These are phyloP conservation scores for Patella vulgata DNA, from an alignment of 1,140 invertebrate genomes.

Conservation along the genomic window DNA sequence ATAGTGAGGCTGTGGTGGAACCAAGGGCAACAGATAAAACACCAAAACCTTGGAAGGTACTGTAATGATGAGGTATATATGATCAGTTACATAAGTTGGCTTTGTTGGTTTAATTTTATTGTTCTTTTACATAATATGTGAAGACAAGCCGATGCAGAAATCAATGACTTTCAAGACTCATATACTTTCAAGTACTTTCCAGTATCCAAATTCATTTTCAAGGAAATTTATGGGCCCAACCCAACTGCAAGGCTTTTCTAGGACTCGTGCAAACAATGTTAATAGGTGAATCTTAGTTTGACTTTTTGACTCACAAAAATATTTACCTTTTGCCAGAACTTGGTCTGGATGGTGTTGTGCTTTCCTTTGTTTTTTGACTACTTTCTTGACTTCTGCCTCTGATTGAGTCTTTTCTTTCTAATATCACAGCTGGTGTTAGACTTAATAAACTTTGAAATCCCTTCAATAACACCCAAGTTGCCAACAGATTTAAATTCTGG, in stretches of 20 bases:
- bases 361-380: conserved; percentile 24
- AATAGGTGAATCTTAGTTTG: too few relatives aligned
- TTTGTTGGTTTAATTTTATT: too few relatives aligned
- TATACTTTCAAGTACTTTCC: too few relatives aligned
- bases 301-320: too few relatives aligned
- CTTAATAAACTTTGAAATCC: conserved; percentile 78
- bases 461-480: conserved; percentile 85
- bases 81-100: too few relatives aligned
- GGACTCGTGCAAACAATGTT: too few relatives aligned
- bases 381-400: conserved; percentile 37
- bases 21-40: conserved; percentile 84
- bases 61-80: conserved; percentile 29
- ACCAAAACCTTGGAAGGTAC: conserved; percentile 76
- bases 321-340: conserved; percentile 48
- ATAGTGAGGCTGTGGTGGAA: conserved; percentile 76
- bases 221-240: not conserved
- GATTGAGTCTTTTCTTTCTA: conserved; percentile 55
- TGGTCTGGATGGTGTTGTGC: conserved; percentile 23
- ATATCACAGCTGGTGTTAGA: conserved; percentile 58
- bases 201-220: not conserved
- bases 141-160: too few relatives aligned
- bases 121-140: too few relatives aligned
- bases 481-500: conserved; percentile 89
- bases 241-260: not conserved
- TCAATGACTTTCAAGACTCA: too few relatives aligned